A percentile compares a stretch with the other conserved stretches of the same genome.
These are phyloP conservation scores for Eudyptes chrysolophus DNA, from an alignment of 2,113 vertebrate genomes.

Conservation along the genomic window DNA sequence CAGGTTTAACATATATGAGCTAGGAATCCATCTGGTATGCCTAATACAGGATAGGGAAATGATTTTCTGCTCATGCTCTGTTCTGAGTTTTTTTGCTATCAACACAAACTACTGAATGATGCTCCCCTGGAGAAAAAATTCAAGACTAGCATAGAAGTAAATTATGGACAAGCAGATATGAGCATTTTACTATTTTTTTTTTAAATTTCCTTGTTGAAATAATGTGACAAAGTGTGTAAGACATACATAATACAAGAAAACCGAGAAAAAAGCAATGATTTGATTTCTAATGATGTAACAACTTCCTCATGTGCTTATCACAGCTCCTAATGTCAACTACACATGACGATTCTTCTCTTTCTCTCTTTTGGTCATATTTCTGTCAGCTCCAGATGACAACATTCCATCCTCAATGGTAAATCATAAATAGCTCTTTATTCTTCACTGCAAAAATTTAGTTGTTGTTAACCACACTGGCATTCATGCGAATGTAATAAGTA, in stretches of 20 bases:
- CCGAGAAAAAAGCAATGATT: background rate
- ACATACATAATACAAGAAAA: background rate
- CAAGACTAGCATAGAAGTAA: background rate
- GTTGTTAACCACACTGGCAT: background rate
- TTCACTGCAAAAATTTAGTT: conserved; percentile 3
- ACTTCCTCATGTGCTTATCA: background rate
- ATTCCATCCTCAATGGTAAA: background rate
- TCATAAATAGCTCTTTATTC: background rate
- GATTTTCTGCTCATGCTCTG: background rate
- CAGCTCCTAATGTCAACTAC: background rate
- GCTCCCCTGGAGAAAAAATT: background rate
- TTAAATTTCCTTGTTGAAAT: background rate
- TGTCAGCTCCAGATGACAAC: background rate
- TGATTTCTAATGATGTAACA: background rate
- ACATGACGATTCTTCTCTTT: background rate
- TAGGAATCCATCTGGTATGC: background rate
- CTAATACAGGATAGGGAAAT: background rate
- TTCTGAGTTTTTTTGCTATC: background rate
- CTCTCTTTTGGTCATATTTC: background rate
- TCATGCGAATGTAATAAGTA: background rate
- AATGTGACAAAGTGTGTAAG: background rate
- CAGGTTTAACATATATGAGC: background rate
- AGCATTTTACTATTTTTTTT: background rate
- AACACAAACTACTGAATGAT: background rate
- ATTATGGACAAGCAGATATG: background rate